Base-by-base conservation (phyloP, 2,888 invertebrate genomes). In the Megamerina dolium region DNA sequence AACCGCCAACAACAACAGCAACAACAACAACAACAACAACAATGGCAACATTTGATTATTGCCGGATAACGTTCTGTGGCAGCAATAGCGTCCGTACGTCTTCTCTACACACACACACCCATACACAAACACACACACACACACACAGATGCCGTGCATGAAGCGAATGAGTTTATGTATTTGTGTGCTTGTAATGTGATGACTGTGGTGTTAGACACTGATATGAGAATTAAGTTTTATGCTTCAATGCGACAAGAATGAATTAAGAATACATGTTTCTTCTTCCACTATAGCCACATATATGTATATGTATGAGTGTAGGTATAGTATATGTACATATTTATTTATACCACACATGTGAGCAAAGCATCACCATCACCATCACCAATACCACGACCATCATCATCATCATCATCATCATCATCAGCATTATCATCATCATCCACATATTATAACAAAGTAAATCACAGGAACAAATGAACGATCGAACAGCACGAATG, bases 201-300 rank as follows among this genome's bases (percentile, higher is more conserved):
- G 31, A 4, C 20, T 14, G 12, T 21, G 31, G 32, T 45, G 37
- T 35, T 34, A 29, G 31, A 18, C 34, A 27, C 31, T 30, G 47
- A 47, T 47, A 43, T 37, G 30, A 17, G 42, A 40, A 42, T 48
- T 48, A 45, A 26, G 40, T 48, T 45, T n/a, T 40, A 35, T 39
- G 39, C 31, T 26, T 36, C 31, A 31, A 12, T 59, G 59, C 48
- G 57, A 52, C 54, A 54, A 51, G 17, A 54, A 57, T 51, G 23
- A 27, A 27, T 27, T n/a, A n/a, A n/a, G 27, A 55, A 50, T 55
- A 55, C 52, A 45, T 45, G 33, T 46, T 52, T 46, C 53, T 42
- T 45, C 30, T 18, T 19, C 29, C 36, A 19, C 23, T 31, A 12
- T 13, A 17, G 13, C 17, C 32, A 12, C 23, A 30, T 40, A 14